phyloP scores from a whole-genome alignment of 2,888 invertebrate species.

The Ectemnius cavifrons region DNA sequence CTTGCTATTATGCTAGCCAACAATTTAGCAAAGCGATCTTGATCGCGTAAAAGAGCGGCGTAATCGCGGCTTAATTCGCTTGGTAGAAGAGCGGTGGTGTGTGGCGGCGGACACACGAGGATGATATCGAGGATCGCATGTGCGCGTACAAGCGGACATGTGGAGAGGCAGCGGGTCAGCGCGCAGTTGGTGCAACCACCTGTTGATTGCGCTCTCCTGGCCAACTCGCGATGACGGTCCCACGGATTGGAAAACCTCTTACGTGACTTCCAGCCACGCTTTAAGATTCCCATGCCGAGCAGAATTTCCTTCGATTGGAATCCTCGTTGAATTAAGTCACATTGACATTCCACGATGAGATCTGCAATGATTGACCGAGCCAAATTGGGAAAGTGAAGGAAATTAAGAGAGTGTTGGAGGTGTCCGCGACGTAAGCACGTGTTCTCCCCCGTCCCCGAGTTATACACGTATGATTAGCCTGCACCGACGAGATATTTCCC shows the following conservation, averaged over 20 bases:
- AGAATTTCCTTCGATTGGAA: too few relatives aligned
- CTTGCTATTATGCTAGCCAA: too few relatives aligned
- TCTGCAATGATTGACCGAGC: too few relatives aligned
- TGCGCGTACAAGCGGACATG: not conserved
- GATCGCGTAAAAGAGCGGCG: not conserved
- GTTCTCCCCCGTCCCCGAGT: too few relatives aligned
- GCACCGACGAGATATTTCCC: slow-evolving; percentile 1
- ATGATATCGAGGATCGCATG: not conserved
- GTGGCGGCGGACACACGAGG: not conserved
- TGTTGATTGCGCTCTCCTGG: slow-evolving; percentile 50
- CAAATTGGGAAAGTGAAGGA: too few relatives aligned
- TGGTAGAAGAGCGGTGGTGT: not conserved
- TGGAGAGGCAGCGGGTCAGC: slow-evolving; percentile 26
- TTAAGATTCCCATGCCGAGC: too few relatives aligned
- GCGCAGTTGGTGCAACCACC: slow-evolving; percentile 56
- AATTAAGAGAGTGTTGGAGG: too few relatives aligned
- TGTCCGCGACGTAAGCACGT: too few relatives aligned
- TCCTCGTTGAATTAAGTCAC: too few relatives aligned
- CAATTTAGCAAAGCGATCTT: not conserved
- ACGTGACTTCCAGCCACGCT: slow-evolving; percentile 5
- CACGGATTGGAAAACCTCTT: slow-evolving; percentile 39
- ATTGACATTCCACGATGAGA: too few relatives aligned
- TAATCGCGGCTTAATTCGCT: not conserved
- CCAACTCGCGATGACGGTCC: slow-evolving; percentile 47
- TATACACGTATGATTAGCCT: not conserved